Evolutionary conservation across 1,140 invertebrate species (phyloP), one percentile per base, ranked within the genome.

Genomic region (Macrobrachium nipponense): DNA sequence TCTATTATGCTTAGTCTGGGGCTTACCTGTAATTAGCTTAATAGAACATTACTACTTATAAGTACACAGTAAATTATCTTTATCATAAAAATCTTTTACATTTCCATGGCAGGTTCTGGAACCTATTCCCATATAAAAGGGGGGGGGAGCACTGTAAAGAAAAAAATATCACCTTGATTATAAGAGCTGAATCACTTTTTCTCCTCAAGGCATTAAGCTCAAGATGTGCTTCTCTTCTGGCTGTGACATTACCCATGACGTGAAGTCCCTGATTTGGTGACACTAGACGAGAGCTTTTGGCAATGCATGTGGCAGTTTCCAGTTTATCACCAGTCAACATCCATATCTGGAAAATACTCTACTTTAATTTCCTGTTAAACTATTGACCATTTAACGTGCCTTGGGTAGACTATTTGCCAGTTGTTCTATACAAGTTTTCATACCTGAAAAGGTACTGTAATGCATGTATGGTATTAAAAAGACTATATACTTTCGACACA

Each of bases 311-410:
- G 17, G 98, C 99, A 1, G 99, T 99, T 92, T 99, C 99, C 77
- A 99, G 91, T 92, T 99, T 99, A 91, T 99, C 99, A 66, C 99
- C 99, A 0, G 99, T 99, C 86, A 99, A 92, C 99, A 99, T 99
- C 99, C 99, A 99, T 68, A 99, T 96, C 94, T 96, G 89, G 23
- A 90, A 89, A 17, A 87, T 11, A 23, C 0, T 12, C 17, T 12
- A 58, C 20, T 36, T 27, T 23, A 70, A 23, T 8, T 6, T 6
- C 36, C 23, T 36, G 77, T n/a, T 17, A 60, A 61, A 58, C 17
- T 14, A 20, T 8, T n/a, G 7, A 66, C 8, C 64, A 11, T 8
- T 27, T 66, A 27, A 66, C 12, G 23, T 66, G 5, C 18, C 27
- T 66, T 14, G 7, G 15, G 15, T 14, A 5, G 8, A 27, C 8